Conservation (phyloP, 2,797 vertebrate genomes). For the Chaenodraco wilsoni region DNA sequence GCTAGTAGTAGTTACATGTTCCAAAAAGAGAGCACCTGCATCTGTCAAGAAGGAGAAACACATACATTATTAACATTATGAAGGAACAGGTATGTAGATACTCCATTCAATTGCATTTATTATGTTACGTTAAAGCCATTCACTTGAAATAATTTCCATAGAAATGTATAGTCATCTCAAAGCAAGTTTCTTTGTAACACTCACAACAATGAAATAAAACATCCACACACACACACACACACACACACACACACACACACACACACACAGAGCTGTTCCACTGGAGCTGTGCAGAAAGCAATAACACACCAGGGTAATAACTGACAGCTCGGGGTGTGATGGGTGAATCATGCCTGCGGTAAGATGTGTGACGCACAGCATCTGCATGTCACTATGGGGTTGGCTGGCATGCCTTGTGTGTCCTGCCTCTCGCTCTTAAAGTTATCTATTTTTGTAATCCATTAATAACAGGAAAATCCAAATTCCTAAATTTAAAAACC, state of each 20-base stretch:
- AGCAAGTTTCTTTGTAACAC: neutral
- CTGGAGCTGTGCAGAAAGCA: constrained; percentile 10
- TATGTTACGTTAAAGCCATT: too few species aligned
- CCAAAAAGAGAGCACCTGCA: too few species aligned
- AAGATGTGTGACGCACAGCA: neutral
- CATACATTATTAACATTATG: too few species aligned
- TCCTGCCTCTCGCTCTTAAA: neutral
- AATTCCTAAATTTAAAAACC: neutral
- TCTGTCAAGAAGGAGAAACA: too few species aligned
- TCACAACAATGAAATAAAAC: neutral
- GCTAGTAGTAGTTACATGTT: too few species aligned
- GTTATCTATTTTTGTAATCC: too few species aligned
- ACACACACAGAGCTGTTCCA: neutral
- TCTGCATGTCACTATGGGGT: neutral
- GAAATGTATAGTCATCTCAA: neutral
- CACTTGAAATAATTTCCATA: too few species aligned
- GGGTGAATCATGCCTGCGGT: neutral
- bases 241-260: neutral
- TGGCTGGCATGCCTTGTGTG: neutral
- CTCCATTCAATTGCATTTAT: too few species aligned
- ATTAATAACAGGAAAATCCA: neutral
- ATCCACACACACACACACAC: neutral
- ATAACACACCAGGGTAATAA: neutral
- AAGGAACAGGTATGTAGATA: too few species aligned
- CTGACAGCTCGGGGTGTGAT: neutral